Evolutionary conservation across 2,888 invertebrate genomes (phyloP).

Genomic region (Lymantria monacha): DNA sequence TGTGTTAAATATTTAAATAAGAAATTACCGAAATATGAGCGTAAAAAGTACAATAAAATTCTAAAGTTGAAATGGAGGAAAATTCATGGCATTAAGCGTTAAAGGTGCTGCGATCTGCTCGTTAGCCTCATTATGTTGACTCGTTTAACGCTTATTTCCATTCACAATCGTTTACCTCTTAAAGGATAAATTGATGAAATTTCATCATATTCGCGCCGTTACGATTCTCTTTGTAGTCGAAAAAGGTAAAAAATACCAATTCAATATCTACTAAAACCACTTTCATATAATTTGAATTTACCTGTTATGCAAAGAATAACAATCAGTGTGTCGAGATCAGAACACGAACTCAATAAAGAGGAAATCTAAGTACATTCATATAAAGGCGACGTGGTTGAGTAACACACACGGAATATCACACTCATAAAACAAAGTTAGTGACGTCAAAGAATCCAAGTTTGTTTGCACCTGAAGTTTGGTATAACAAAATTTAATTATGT

Average conservation of each 20-base stretch:
- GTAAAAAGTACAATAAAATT: too few relatives aligned
- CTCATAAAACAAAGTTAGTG: slow-evolving; percentile 22
- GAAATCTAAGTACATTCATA: slow-evolving; percentile 8
- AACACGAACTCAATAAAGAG: slow-evolving; percentile 20
- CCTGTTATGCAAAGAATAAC: slow-evolving; percentile 28
- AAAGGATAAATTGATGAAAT: slow-evolving; percentile 23
- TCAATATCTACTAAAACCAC: slow-evolving; percentile 22
- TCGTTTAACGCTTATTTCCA: slow-evolving; percentile 39
- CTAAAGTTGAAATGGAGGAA: too few relatives aligned
- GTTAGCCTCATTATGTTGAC: slow-evolving; percentile 42
- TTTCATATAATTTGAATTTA: slow-evolving; percentile 23
- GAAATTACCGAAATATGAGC: too few relatives aligned
- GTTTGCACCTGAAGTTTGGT: slow-evolving; percentile 34
- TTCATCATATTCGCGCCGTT: slow-evolving; percentile 21
- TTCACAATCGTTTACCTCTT: slow-evolving; percentile 23
- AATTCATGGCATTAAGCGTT: slow-evolving; percentile 13
- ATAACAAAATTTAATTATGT: slow-evolving; percentile 42
- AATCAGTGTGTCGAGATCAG: slow-evolving; percentile 15
- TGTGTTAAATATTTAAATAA: too few relatives aligned
- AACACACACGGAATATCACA: slow-evolving; percentile 1
- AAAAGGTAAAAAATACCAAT: slow-evolving; percentile 19
- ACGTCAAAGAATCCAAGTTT: slow-evolving; percentile 35
- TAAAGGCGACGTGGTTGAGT: slow-evolving; percentile 1
- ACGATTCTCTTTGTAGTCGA: slow-evolving; percentile 20
- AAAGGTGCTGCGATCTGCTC: slow-evolving; percentile 38